These are phyloP conservation scores for Stenchaetothrips biformis DNA, from an alignment of 2,888 invertebrate genomes.

Conservation along the genomic window DNA sequence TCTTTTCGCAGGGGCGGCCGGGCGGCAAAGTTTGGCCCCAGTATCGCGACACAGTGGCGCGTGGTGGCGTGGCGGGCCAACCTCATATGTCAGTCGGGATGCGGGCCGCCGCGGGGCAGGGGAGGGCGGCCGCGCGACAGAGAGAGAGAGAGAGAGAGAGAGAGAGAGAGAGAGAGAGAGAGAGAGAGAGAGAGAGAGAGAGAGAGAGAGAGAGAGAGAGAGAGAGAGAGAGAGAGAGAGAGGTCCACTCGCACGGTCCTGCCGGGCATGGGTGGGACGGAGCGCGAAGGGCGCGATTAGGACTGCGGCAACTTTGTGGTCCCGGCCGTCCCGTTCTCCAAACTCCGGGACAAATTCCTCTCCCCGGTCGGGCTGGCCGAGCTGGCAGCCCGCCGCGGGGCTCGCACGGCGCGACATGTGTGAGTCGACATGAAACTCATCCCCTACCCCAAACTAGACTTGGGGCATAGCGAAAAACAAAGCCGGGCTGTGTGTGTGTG, in stretches of 20 bases:
- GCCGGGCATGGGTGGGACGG: neutral
- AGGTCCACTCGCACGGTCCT: too few relatives aligned
- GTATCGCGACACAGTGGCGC: too few relatives aligned
- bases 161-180: too few relatives aligned
- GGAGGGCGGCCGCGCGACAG: too few relatives aligned
- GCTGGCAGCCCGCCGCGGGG: neutral
- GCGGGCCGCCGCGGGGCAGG: too few relatives aligned
- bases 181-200: too few relatives aligned
- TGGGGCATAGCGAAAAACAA: neutral
- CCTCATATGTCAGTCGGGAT: conserved; percentile 1
- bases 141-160: too few relatives aligned
- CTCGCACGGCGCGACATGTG: conserved; percentile 9
- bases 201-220: too few relatives aligned
- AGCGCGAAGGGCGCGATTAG: neutral
- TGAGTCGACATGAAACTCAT: neutral
- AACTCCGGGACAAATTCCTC: neutral
- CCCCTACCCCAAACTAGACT: neutral
- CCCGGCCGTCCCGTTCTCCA: neutral
- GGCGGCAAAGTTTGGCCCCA: too few relatives aligned
- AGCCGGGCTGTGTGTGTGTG: neutral
- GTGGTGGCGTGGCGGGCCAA: neutral
- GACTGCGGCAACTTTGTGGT: neutral
- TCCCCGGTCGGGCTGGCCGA: neutral
- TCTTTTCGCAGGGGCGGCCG: too few relatives aligned
- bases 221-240: too few relatives aligned